phyloP scores from a whole-genome alignment of 2,113 vertebrate genomes.

The Mystacornis crossleyi region DNA sequence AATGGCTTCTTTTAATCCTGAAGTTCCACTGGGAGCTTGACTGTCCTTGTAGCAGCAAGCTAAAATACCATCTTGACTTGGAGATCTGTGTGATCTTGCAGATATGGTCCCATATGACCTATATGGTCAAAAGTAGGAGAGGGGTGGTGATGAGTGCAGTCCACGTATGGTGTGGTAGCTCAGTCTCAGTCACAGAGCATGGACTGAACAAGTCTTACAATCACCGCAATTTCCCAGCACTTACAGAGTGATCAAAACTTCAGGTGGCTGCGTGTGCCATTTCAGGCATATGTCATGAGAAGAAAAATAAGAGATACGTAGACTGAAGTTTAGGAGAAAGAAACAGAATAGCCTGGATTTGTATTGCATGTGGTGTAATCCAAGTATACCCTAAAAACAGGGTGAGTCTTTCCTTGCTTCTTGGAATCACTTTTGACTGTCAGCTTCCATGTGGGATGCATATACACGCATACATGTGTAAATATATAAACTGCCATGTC shows the following conservation, averaged over 20 bases:
- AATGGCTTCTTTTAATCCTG: neutral
- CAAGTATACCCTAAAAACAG: neutral
- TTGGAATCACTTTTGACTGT: neutral
- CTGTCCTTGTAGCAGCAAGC: neutral
- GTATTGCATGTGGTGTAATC: neutral
- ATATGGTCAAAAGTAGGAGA: neutral
- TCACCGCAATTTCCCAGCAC: neutral
- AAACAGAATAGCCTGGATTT: neutral
- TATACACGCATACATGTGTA: accelerated
- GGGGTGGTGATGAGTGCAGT: neutral
- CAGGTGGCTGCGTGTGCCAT: neutral
- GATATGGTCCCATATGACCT: neutral
- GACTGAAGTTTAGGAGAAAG: neutral
- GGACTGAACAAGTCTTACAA: neutral
- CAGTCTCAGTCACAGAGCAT: neutral
- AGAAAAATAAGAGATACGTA: neutral
- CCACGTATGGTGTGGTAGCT: neutral
- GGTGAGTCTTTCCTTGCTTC: neutral
- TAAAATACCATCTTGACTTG: neutral
- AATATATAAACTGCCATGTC: neutral
- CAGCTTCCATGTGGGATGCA: neutral
- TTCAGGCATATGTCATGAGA: neutral
- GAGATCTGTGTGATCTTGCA: neutral
- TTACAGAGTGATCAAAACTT: neutral
- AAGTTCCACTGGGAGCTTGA: neutral